Evolutionary conservation across 2,888 invertebrate species (phyloP), one percentile per base, ranked within the genome.

Genomic region (Biston stratarius): DNA sequence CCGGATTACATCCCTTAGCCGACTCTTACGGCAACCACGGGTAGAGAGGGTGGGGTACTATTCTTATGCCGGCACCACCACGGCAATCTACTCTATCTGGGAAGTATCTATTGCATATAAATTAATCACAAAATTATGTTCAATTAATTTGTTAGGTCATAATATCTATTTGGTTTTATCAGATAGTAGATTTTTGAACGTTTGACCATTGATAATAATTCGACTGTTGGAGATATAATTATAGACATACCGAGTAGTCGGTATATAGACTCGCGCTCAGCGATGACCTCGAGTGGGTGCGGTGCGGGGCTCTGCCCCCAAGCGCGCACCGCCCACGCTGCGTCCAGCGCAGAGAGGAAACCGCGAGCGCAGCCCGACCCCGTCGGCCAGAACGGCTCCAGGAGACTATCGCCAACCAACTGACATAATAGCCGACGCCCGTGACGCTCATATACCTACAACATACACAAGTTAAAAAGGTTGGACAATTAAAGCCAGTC

Each of bases 351-450:
- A 24, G 99, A 98, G 2, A 99, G 95, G 88, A 99, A 99, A 12
- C 99, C 99, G 64, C 99, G 95, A 0, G 99, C 99, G 92, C 99
- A 99, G 0, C 99, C 99, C 5, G 99, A 99, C 0, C 99, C 99
- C 0, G 99, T 99, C 6, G 99, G 99, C 99, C 99, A 99, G 91
- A 99, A 99, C 0, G 98, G 98, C 95, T 99, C 99, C 38, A 99
- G 95, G 62, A 99, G 94, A 87, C 98, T 99, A 91, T 99, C 99
- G 0, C 99, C 99, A 1, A 99, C 99, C 61, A 99, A 95, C 78
- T 97, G 97, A 94, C 98, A 97, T 14, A 99, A 94, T 6, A 99
- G 94, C 51, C 96, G 96, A 74, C 97, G 96, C 0, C 98, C 98
- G 73, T 96, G 83, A 0, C 91, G 86, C 73, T 94, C 94, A 77